Evolutionary conservation across 2,113 vertebrate genomes (phyloP).

Genomic region (Oceanodroma tethys): DNA sequence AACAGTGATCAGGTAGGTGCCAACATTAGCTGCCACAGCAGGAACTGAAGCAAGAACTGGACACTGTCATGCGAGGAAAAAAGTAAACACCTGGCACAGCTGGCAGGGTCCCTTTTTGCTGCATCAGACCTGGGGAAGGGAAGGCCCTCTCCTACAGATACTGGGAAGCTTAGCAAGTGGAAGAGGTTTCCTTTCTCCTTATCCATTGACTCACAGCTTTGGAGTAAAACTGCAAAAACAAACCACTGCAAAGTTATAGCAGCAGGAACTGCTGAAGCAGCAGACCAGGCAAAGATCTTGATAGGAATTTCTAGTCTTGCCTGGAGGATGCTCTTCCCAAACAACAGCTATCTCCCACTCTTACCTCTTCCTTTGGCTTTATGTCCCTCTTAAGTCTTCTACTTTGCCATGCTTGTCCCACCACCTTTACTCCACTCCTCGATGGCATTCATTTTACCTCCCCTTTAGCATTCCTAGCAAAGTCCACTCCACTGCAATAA

Average conservation of each 20-base stretch:
- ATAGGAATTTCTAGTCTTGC: neutral
- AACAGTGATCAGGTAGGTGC: neutral
- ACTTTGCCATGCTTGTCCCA: neutral
- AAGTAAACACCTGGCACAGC: neutral
- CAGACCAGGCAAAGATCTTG: neutral
- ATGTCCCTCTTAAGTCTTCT: neutral
- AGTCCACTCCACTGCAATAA: neutral
- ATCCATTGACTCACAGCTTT: neutral
- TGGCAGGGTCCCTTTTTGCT: neutral
- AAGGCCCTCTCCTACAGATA: neutral
- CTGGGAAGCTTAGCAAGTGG: neutral
- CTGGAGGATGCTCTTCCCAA: neutral
- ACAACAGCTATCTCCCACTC: neutral
- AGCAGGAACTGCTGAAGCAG: neutral
- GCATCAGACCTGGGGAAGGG: neutral
- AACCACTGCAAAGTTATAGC: neutral
- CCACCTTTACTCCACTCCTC: neutral
- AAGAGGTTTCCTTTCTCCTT: neutral
- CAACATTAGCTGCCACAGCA: neutral
- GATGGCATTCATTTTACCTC: neutral
- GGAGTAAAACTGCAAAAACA: neutral
- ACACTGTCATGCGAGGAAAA: fast-evolving
- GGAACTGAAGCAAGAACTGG: neutral
- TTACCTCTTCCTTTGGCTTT: neutral
- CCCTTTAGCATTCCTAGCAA: neutral